These are phyloP conservation scores for Aricia agestis DNA, from an alignment of 1,140 invertebrate genomes.

Conservation along the genomic window DNA sequence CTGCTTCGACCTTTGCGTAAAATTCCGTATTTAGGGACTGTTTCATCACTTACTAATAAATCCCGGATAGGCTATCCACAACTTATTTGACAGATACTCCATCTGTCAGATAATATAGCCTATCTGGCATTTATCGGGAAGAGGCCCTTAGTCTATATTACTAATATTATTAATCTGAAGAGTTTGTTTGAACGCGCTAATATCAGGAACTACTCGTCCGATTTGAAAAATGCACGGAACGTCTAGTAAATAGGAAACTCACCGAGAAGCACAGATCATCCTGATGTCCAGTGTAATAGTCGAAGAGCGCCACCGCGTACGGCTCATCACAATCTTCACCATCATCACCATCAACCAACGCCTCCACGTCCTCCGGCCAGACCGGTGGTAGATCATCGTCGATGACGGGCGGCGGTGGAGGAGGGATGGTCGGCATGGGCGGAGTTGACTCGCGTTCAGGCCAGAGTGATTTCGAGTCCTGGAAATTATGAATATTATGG, in stretches of 20 bases:
- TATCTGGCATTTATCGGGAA: too few species aligned
- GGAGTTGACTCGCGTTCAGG: conserved; percentile 76
- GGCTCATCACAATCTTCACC: conserved; percentile 63
- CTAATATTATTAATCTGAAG: too few species aligned
- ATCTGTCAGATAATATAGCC: too few species aligned
- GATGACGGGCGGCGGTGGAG: conserved; percentile 81
- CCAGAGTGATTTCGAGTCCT: conserved; percentile 49
- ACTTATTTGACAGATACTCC: too few species aligned
- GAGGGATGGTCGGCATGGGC: conserved; percentile 86
- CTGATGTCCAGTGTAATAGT: conserved; percentile 82
- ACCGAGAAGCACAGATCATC: conserved; percentile 86
- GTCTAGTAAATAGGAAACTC: conserved; percentile 42
- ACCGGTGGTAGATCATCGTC: conserved; percentile 53
- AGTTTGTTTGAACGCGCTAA: too few species aligned
- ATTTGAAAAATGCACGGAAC: too few species aligned
- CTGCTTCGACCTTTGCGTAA: too few species aligned
- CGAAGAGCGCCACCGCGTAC: conserved; percentile 84
- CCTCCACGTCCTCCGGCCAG: conserved; percentile 48
- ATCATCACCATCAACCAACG: conserved; percentile 29
- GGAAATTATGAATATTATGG: conserved; percentile 1
- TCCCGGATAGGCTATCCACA: too few species aligned
- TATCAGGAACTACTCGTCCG: too few species aligned
- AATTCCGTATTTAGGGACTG: too few species aligned
- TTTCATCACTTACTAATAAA: too few species aligned
- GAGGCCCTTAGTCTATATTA: too few species aligned